These are phyloP conservation scores for Diaprepes abbreviatus DNA, from an alignment of 2,888 invertebrate species.

Conservation along the genomic window DNA sequence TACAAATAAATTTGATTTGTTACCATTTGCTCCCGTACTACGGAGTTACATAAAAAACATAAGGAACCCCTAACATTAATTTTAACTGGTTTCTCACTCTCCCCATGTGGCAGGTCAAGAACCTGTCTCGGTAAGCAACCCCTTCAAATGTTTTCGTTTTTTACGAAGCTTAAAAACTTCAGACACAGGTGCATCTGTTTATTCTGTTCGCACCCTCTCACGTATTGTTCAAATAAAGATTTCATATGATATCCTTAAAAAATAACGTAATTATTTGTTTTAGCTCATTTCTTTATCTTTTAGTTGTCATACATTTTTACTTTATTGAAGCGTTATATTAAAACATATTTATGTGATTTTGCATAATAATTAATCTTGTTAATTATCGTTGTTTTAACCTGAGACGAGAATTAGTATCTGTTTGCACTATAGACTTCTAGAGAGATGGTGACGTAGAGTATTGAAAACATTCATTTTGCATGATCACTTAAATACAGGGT, in stretches of 20 bases:
- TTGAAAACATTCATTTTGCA: too few relatives aligned
- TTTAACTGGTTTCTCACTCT: conserved; percentile 48
- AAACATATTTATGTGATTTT: too few relatives aligned
- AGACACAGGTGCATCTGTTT: conserved; percentile 36
- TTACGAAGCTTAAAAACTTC: conserved; percentile 22
- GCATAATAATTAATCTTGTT: too few relatives aligned
- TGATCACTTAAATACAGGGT: too few relatives aligned
- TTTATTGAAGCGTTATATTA: too few relatives aligned
- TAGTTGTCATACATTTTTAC: too few relatives aligned
- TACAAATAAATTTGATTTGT: too few relatives aligned
- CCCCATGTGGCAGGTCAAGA: conserved; percentile 46
- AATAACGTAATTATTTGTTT: background rate
- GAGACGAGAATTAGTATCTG: too few relatives aligned
- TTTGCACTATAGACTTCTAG: too few relatives aligned
- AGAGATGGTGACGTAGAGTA: too few relatives aligned
- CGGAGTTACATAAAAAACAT: conserved; percentile 4
- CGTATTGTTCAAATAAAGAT: conserved; percentile 26
- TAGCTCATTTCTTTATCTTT: too few relatives aligned
- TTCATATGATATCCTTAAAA: background rate
- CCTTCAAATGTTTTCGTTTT: conserved; percentile 42
- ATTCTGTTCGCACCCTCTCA: conserved; percentile 29
- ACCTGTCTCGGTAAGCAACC: conserved; percentile 35
- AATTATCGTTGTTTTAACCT: too few relatives aligned
- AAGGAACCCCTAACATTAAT: conserved; percentile 36
- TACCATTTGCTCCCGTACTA: conserved; percentile 18